Percentiles rank a stretch among this genome's conserved stretches.
Conservation (phyloP, 2,888 invertebrate genomes). For the Tiliacea aurago region DNA sequence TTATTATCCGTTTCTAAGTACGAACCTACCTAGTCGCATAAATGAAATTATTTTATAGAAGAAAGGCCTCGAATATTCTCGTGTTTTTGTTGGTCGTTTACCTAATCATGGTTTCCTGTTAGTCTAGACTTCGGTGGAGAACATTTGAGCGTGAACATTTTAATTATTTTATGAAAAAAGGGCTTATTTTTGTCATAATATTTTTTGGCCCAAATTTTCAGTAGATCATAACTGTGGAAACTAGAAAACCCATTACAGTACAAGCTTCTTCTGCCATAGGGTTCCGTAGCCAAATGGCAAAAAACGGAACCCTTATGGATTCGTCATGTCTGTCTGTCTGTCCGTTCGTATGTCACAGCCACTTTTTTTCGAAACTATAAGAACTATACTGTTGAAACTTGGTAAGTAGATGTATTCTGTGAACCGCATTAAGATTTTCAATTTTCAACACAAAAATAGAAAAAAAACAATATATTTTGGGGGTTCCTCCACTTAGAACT, state of each 20-base stretch:
- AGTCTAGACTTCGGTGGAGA: constrained; percentile 24
- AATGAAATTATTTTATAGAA: constrained; percentile 26
- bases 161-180: constrained; percentile 12
- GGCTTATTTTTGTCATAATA: background rate
- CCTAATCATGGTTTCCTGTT: constrained; percentile 37
- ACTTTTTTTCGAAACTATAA: no score
- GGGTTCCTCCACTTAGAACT: no score
- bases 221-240: background rate
- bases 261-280: background rate
- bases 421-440: no score
- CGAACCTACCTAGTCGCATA: constrained; percentile 1
- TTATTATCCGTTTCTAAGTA: constrained; percentile 33
- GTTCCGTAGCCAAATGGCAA: no score
- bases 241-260: no score
- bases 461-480: no score
- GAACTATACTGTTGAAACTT: no score
- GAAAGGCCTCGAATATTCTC: constrained; percentile 1
- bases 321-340: no score
- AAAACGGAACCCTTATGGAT: no score
- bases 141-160: constrained; percentile 9
- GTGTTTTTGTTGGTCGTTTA: constrained; percentile 32
- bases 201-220: background rate
- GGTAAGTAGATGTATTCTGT: no score
- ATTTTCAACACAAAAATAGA: no score
- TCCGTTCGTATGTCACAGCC: no score